phyloP scores from a whole-genome alignment of 2,888 invertebrate species.

The Drosophila mulleri region DNA sequence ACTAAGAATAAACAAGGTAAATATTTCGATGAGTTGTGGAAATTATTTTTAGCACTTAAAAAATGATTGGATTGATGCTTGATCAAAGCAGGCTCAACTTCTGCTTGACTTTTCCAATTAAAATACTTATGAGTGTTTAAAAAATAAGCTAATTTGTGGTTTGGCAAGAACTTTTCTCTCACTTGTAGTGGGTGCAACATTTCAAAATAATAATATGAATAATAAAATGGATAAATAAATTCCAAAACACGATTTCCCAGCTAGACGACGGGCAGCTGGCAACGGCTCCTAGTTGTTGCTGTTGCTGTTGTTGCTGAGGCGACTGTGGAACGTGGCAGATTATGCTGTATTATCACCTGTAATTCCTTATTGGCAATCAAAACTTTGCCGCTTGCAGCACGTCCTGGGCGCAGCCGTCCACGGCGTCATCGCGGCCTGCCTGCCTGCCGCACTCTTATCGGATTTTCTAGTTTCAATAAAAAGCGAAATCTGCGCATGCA shows the following conservation, averaged over 20 bases:
- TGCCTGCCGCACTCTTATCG: slow-evolving; percentile 51
- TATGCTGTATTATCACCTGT: slow-evolving; percentile 83
- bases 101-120: background rate
- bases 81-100: background rate
- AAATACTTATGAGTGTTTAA: too few relatives aligned
- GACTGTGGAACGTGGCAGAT: slow-evolving; percentile 72
- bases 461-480: slow-evolving; percentile 76
- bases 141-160: background rate
- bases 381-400: slow-evolving; percentile 64
- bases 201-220: slow-evolving; percentile 34
- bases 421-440: slow-evolving; percentile 13
- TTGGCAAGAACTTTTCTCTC: background rate
- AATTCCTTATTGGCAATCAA: slow-evolving; percentile 83
- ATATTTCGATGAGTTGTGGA: background rate
- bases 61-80: background rate
- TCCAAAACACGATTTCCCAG: slow-evolving; percentile 23
- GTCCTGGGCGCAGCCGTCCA: slow-evolving; percentile 19
- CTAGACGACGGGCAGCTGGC: slow-evolving; percentile 13
- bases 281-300: slow-evolving; percentile 8
- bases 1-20: background rate
- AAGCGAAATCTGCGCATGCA: slow-evolving; percentile 72
- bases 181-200: background rate
- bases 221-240: slow-evolving; percentile 40
- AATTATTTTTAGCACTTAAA: background rate
- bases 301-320: slow-evolving; percentile 30